These are phyloP conservation scores for Pseudolycoriella hygida DNA, from an alignment of 2,888 invertebrate species.

Conservation along the genomic window DNA sequence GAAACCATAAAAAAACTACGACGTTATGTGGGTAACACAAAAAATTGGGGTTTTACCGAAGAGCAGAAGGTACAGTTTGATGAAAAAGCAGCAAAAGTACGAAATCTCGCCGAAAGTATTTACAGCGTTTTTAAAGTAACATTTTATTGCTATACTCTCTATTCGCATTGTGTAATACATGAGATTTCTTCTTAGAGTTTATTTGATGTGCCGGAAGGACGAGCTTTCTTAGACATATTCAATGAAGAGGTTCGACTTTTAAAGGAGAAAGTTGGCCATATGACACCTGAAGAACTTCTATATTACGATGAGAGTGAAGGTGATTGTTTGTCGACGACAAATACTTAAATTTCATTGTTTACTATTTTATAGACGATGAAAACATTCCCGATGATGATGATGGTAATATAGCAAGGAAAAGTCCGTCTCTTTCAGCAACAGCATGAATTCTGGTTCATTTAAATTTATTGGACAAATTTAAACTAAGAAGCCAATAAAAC, in stretches of 20 bases:
- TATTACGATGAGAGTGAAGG: too few species aligned
- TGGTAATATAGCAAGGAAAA: too few species aligned
- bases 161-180: too few species aligned
- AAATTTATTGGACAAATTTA: too few species aligned
- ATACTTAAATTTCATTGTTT: too few species aligned
- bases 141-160: constrained; percentile 4
- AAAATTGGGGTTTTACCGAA: constrained; percentile 47
- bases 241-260: constrained; percentile 47
- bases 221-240: constrained; percentile 56
- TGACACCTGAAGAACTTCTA: constrained; percentile 33
- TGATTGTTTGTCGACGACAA: too few species aligned
- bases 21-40: constrained; percentile 61
- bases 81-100: constrained; percentile 47
- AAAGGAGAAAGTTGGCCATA: constrained; percentile 43
- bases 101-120: constrained; percentile 44
- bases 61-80: constrained; percentile 44
- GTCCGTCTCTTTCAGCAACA: too few species aligned
- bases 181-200: constrained; percentile 30
- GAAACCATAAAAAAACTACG: constrained; percentile 60
- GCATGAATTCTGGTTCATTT: too few species aligned
- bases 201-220: constrained; percentile 41
- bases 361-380: too few species aligned
- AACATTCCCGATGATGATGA: too few species aligned
- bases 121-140: constrained; percentile 21
- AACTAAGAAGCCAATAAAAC: too few species aligned